These are phyloP conservation scores for Seriola rivoliana DNA, from an alignment of 2,113 vertebrate species.

Conservation along the genomic window DNA sequence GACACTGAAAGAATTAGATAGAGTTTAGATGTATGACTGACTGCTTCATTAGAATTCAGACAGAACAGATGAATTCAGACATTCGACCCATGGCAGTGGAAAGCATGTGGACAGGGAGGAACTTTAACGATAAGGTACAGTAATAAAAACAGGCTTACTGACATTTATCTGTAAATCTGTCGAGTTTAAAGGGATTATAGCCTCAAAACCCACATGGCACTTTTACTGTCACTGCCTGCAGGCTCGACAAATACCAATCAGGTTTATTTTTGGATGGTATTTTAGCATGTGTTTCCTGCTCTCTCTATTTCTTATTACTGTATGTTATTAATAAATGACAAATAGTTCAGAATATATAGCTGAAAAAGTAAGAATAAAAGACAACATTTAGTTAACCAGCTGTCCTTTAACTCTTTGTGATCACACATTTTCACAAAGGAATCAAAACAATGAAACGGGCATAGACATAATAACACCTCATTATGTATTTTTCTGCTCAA, in stretches of 20 bases:
- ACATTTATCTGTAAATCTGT: background rate
- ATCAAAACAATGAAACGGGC: background rate
- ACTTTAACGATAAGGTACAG: conserved; percentile 60
- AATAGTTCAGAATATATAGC: background rate
- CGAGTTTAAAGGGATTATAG: too few species aligned
- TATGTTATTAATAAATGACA: background rate
- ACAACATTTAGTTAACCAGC: background rate
- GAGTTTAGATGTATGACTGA: background rate
- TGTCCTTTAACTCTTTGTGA: background rate
- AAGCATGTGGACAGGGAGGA: conserved; percentile 16
- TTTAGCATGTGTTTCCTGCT: conserved; percentile 12
- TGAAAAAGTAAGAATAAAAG: background rate
- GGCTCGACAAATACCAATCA: background rate
- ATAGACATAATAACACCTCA: background rate
- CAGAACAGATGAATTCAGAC: background rate
- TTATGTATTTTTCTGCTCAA: conserved; percentile 17
- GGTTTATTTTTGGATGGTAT: conserved; percentile 15
- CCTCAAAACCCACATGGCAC: background rate
- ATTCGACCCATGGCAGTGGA: conserved; percentile 51
- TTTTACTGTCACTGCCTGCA: background rate
- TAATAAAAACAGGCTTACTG: background rate
- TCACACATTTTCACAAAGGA: background rate
- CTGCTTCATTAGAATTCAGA: conserved; percentile 4
- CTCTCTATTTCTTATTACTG: background rate
- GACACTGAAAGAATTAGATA: conserved; percentile 59